Conservation (phyloP, 2,797 vertebrate species). For the Danio kyathit region DNA sequence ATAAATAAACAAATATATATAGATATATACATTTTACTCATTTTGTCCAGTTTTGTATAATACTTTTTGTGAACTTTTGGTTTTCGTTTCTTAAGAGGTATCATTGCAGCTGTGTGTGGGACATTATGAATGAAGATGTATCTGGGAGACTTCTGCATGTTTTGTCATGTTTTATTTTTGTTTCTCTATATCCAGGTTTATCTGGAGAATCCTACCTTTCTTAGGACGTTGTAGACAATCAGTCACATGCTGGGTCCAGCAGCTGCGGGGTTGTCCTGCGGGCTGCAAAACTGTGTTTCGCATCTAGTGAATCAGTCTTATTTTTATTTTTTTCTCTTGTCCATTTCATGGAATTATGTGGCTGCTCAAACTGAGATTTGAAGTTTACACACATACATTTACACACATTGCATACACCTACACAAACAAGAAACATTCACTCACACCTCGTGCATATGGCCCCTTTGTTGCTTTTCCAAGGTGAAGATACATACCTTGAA, state of each 20-base stretch:
- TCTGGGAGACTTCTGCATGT: slow-evolving; percentile 82
- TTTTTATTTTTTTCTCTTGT: slow-evolving; percentile 63
- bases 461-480: slow-evolving; percentile 79
- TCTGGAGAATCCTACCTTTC: slow-evolving; percentile 77
- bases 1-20: slow-evolving; percentile 72
- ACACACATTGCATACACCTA: not conserved
- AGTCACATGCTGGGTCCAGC: slow-evolving; percentile 80
- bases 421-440: slow-evolving; percentile 47
- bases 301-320: slow-evolving; percentile 80
- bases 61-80: slow-evolving; percentile 75
- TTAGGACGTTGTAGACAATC: slow-evolving; percentile 85
- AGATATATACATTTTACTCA: slow-evolving; percentile 78
- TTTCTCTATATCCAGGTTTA: slow-evolving; percentile 71
- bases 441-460: slow-evolving; percentile 79
- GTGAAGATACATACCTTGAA: slow-evolving; percentile 82
- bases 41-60: slow-evolving; percentile 83
- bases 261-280: slow-evolving; percentile 73
- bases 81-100: slow-evolving; percentile 74
- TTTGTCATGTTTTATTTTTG: slow-evolving; percentile 68
- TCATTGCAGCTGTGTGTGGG: slow-evolving; percentile 76
- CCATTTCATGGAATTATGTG: slow-evolving; percentile 74
- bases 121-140: slow-evolving; percentile 77
- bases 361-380: slow-evolving; percentile 75
- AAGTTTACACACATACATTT: slow-evolving; percentile 75
- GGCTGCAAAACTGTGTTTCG: slow-evolving; percentile 73